Evolutionary conservation across 1,140 invertebrate species (phyloP).

Genomic region (Drosophila equinoxialis): DNA sequence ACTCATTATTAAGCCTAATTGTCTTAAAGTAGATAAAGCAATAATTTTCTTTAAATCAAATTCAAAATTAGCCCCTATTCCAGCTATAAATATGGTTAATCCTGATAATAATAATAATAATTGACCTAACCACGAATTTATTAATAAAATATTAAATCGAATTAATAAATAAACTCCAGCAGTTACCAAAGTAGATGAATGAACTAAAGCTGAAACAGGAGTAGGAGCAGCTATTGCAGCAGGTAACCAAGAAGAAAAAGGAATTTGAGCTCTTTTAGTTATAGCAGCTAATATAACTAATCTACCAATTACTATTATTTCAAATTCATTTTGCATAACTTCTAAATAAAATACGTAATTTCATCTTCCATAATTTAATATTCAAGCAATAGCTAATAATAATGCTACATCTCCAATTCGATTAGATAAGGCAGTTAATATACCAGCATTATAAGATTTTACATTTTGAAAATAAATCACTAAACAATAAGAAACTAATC

Average conservation of each 20-base stretch:
- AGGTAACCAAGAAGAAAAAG: too few relatives aligned
- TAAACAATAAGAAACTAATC: constrained; percentile 87
- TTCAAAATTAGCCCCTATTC: constrained; percentile 85
- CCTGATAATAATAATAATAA: constrained; percentile 82
- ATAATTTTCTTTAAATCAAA: constrained; percentile 88
- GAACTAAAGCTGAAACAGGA: constrained; percentile 88
- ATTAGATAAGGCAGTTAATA: constrained; percentile 87
- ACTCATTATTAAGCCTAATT: constrained; percentile 86
- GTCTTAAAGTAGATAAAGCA: too few relatives aligned
- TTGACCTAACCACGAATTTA: constrained; percentile 64
- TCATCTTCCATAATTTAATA: constrained; percentile 84
- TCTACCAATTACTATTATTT: constrained; percentile 83
- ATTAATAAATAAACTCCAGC: constrained; percentile 89
- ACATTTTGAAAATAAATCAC: constrained; percentile 87
- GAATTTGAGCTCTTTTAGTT: constrained; percentile 86
- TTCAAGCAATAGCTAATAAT: constrained; percentile 85
- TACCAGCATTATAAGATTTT: constrained; percentile 86
- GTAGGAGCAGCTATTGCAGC: constrained; percentile 88
- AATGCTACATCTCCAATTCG: constrained; percentile 86
- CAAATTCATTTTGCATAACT: constrained; percentile 82
- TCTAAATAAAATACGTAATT: constrained; percentile 84
- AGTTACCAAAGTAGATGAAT: constrained; percentile 90
- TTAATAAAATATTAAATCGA: constrained; percentile 85
- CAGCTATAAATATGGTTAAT: constrained; percentile 86
- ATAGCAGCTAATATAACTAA: constrained; percentile 85